Conservation (phyloP, 2,888 invertebrate genomes). For the Ryuthela nishihirai region DNA sequence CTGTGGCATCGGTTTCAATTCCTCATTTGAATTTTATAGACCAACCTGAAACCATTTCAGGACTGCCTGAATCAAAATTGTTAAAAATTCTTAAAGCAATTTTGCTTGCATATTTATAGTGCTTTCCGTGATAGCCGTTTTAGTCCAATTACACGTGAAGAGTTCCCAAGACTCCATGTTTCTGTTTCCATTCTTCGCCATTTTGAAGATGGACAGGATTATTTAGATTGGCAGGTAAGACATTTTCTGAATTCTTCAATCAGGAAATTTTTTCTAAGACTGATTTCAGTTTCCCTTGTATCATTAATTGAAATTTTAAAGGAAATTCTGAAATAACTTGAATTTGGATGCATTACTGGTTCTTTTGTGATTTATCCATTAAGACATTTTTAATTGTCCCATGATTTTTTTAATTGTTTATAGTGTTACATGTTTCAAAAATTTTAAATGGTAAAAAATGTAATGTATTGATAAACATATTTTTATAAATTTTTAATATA, state of each 20-base stretch:
- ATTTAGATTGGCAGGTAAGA: slow-evolving; percentile 89
- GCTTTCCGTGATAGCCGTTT: slow-evolving; percentile 97
- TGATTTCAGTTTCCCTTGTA: no score
- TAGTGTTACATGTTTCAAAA: no score
- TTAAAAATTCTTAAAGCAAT: not conserved
- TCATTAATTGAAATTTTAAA: slow-evolving; percentile 5
- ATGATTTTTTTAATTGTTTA: no score
- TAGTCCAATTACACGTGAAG: slow-evolving; percentile 88
- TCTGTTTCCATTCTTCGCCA: slow-evolving; percentile 94
- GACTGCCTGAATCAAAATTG: not conserved
- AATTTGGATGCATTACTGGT: not conserved
- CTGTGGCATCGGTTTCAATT: no score
- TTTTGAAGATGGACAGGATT: slow-evolving; percentile 93
- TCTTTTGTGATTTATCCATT: not conserved
- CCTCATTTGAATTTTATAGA: no score
- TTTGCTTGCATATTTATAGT: slow-evolving; percentile 56
- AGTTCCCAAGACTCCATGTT: slow-evolving; percentile 85
- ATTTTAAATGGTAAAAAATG: no score
- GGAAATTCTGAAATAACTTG: not conserved
- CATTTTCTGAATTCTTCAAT: no score
- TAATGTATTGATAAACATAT: no score
- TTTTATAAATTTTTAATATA: no score
- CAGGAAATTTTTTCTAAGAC: no score
- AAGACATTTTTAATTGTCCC: not conserved
- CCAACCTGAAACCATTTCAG: no score